These are phyloP conservation scores for Eufriesea mexicana DNA, from an alignment of 1,140 invertebrate genomes.

Conservation along the genomic window DNA sequence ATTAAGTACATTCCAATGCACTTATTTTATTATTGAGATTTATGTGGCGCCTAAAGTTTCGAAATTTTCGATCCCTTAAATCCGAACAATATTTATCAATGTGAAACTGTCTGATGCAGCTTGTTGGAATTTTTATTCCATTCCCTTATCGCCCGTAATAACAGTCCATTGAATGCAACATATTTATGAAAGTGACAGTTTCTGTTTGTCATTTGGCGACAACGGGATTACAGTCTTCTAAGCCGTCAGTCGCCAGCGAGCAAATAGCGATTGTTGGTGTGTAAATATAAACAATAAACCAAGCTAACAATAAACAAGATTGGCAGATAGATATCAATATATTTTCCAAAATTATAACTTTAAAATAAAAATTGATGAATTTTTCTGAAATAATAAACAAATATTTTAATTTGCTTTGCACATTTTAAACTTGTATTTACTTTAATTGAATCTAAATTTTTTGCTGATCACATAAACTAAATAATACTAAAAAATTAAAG, in stretches of 20 bases:
- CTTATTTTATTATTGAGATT: neutral
- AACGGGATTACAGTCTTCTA: slow-evolving; percentile 61
- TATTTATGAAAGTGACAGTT: slow-evolving; percentile 62
- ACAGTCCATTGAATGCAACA: slow-evolving; percentile 51
- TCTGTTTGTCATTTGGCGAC: slow-evolving; percentile 71
- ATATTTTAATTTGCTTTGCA: neutral
- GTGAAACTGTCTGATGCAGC: slow-evolving; percentile 34
- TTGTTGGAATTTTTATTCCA: slow-evolving; percentile 10
- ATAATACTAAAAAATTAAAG: neutral
- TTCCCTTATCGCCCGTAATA: slow-evolving; percentile 53
- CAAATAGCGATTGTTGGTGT: slow-evolving; percentile 57
- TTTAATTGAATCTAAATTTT: neutral
- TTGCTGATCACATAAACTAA: neutral
- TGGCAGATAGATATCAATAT: neutral
- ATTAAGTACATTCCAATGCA: too few species aligned
- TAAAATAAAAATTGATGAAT: neutral
- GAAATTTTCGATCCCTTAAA: slow-evolving; percentile 8
- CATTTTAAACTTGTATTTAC: neutral
- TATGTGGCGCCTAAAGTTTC: slow-evolving; percentile 17
- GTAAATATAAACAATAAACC: slow-evolving; percentile 72
- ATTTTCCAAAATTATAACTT: neutral
- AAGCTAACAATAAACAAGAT: slow-evolving; percentile 35
- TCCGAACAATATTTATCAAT: slow-evolving; percentile 17
- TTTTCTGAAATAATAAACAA: neutral
- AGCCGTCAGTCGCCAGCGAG: slow-evolving; percentile 64